phyloP scores from a whole-genome alignment of 2,888 invertebrate species.

The Dusona sp. region DNA sequence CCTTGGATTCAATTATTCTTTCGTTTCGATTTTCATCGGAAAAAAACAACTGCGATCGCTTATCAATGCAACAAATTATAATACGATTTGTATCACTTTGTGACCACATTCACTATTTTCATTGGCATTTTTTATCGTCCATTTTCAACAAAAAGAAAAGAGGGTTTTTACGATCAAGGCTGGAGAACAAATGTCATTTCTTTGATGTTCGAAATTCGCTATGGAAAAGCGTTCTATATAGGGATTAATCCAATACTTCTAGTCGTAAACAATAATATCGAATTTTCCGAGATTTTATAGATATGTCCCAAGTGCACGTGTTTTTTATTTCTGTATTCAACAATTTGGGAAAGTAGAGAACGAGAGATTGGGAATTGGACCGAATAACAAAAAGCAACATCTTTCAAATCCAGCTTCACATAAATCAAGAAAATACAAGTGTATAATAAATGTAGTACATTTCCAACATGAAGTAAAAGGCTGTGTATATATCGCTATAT shows the following conservation, averaged over 20 bases:
- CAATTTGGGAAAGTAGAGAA: neutral
- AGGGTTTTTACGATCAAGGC: neutral
- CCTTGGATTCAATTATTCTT: neutral
- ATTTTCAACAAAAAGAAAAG: neutral
- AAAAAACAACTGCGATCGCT: neutral
- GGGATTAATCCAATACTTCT: too few species aligned
- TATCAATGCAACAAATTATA: neutral
- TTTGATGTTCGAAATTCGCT: too few species aligned
- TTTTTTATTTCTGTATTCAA: neutral
- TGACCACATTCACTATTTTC: neutral
- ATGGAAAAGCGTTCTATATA: too few species aligned
- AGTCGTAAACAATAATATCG: too few species aligned
- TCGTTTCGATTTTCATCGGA: neutral
- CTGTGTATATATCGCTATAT: neutral
- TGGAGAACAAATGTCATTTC: neutral
- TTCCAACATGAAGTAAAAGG: neutral
- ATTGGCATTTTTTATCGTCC: neutral
- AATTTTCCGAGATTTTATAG: too few species aligned
- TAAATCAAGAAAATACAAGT: constrained; percentile 2
- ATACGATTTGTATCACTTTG: neutral
- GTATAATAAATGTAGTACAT: neutral
- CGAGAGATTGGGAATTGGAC: neutral
- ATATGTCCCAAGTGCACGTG: too few species aligned
- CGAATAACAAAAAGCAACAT: neutral
- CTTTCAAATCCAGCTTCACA: neutral